Conservation (phyloP, 2,888 invertebrate genomes). For the Drosophila mayaguana region DNA sequence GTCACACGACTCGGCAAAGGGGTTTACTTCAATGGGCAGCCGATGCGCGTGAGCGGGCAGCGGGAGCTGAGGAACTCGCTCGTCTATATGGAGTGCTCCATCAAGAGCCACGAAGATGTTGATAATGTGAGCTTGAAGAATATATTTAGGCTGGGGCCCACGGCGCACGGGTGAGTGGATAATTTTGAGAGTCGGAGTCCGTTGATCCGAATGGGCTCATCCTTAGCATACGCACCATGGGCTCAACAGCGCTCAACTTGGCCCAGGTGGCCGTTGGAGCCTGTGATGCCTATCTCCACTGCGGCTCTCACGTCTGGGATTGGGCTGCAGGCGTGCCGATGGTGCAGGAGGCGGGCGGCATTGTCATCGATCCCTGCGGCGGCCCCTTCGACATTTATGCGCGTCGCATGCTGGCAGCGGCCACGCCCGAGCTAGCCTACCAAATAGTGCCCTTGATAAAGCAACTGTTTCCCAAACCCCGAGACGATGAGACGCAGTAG, state of each 20-base stretch:
- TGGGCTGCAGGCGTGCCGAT: slow-evolving; percentile 94
- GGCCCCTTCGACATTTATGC: slow-evolving; percentile 92
- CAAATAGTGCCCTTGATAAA: slow-evolving; percentile 25
- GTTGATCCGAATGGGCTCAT: neutral
- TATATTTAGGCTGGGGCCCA: slow-evolving; percentile 10
- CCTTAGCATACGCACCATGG: slow-evolving; percentile 91
- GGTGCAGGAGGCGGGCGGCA: slow-evolving; percentile 96
- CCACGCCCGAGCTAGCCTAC: slow-evolving; percentile 88
- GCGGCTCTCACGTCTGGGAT: slow-evolving; percentile 98
- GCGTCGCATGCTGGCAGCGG: slow-evolving; percentile 92
- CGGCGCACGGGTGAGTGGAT: slow-evolving; percentile 37
- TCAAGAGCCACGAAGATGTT: neutral
- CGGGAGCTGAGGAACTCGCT: slow-evolving; percentile 25
- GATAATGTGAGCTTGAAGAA: neutral
- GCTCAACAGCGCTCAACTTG: slow-evolving; percentile 97
- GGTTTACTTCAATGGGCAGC: slow-evolving; percentile 15
- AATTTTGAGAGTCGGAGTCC: too few relatives aligned
- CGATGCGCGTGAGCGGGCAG: slow-evolving; percentile 24
- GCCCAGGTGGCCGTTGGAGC: slow-evolving; percentile 95
- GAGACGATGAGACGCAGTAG: slow-evolving; percentile 14
- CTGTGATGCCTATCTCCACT: slow-evolving; percentile 93
- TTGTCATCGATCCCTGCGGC: slow-evolving; percentile 93
- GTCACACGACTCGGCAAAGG: slow-evolving; percentile 11
- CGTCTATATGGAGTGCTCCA: slow-evolving; percentile 21
- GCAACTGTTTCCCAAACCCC: slow-evolving; percentile 26